A percentile compares a stretch with the other conserved stretches of the same genome.
Conservation (phyloP, 2,888 invertebrate species). For the Dimorphilus gyrociliatus region DNA sequence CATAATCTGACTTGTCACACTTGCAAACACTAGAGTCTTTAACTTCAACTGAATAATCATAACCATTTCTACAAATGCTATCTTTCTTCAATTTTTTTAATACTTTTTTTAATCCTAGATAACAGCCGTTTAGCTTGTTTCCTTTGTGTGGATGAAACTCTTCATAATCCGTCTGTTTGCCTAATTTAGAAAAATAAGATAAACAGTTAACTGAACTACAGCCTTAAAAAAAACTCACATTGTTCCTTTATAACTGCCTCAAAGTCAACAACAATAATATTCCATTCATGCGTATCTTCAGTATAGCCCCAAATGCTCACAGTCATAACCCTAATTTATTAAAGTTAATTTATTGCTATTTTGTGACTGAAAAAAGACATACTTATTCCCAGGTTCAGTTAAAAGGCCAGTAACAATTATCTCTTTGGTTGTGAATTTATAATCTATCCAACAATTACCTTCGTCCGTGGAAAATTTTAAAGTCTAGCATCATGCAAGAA, state of each 20-base stretch:
- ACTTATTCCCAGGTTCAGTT: slow-evolving; percentile 32
- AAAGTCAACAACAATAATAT: slow-evolving; percentile 27
- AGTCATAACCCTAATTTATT: slow-evolving; percentile 22
- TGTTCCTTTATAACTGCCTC: slow-evolving; percentile 17
- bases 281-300: slow-evolving; percentile 18
- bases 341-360: too few species aligned
- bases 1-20: slow-evolving; percentile 31
- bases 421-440: slow-evolving; percentile 23
- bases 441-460: slow-evolving; percentile 34
- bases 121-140: slow-evolving; percentile 17
- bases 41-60: slow-evolving; percentile 11
- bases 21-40: slow-evolving; percentile 14
- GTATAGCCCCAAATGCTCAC: slow-evolving; percentile 33
- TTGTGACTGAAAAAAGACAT: too few species aligned
- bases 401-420: slow-evolving; percentile 17
- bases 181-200: background rate
- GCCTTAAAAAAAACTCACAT: slow-evolving; percentile 20
- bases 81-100: slow-evolving; percentile 24
- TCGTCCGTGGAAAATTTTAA: slow-evolving; percentile 34
- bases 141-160: slow-evolving; percentile 12
- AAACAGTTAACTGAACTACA: too few species aligned
- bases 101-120: slow-evolving; percentile 23
- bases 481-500: too few species aligned
- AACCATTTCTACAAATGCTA: slow-evolving; percentile 31
- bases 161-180: slow-evolving; percentile 11